Conservation (phyloP, 1,140 invertebrate species). For the Halyomorpha halys region DNA sequence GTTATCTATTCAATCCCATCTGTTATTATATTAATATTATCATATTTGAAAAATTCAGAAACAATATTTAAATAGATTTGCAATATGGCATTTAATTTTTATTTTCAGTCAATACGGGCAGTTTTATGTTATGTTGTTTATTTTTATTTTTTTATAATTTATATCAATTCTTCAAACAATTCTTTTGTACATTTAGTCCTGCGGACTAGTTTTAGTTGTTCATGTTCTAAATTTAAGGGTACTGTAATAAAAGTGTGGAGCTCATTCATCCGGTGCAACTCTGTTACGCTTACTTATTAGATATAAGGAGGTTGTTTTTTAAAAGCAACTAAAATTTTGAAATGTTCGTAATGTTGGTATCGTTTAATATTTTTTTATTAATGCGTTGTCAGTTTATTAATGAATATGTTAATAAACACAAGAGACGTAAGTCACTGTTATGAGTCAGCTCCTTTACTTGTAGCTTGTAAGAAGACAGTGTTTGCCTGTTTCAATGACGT, state of each 20-base stretch:
- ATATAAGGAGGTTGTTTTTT: not conserved
- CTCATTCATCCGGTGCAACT: conserved; percentile 20
- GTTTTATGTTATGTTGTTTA: no score
- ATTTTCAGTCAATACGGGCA: no score
- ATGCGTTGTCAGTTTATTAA: conserved; percentile 8
- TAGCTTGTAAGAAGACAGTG: conserved; percentile 14
- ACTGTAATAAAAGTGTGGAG: conserved; percentile 12
- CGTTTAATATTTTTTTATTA: conserved; percentile 6
- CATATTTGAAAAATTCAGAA: no score
- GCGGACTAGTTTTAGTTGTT: no score
- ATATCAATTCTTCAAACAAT: no score
- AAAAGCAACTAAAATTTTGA: not conserved
- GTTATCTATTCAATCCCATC: no score
- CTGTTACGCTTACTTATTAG: conserved; percentile 12
- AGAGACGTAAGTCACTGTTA: conserved; percentile 17
- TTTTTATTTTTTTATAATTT: no score
- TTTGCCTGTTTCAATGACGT: conserved; percentile 11
- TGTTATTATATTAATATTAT: no score
- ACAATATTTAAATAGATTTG: no score
- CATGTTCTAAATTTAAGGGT: conserved; percentile 13
- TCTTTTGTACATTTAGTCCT: no score
- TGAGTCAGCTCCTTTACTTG: conserved; percentile 17
- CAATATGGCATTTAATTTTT: no score
- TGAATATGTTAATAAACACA: conserved; percentile 3
- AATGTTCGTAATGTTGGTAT: conserved; percentile 5